phyloP scores from a whole-genome alignment of 2,113 vertebrate species.

The Scortum barcoo region DNA sequence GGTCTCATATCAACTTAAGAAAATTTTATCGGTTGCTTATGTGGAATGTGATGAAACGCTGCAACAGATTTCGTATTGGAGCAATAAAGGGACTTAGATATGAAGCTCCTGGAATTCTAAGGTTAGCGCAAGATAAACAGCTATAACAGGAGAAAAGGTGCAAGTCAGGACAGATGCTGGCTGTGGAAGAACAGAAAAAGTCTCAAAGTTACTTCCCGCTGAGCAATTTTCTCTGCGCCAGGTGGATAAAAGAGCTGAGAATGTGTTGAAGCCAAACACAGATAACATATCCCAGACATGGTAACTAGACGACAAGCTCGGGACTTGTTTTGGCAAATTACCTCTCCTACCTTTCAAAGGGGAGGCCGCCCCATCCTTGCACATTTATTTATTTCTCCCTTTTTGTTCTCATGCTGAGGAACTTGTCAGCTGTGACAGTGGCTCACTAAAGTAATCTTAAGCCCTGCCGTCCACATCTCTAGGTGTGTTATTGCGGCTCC shows the following conservation, averaged over 20 bases:
- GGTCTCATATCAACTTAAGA: conserved; percentile 38
- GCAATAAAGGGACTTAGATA: not conserved
- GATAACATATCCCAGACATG: conserved; percentile 22
- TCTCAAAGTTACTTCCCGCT: too few species aligned
- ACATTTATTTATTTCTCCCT: conserved; percentile 58
- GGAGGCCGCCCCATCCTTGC: conserved; percentile 23
- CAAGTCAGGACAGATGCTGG: not conserved
- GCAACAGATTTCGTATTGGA: not conserved
- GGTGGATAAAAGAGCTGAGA: not conserved
- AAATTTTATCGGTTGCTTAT: conserved; percentile 22
- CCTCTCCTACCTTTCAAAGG: conserved; percentile 66
- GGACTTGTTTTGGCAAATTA: conserved; percentile 72
- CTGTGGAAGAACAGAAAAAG: not conserved
- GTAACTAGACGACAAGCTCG: conserved; percentile 19
- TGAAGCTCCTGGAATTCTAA: not conserved
- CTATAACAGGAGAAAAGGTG: not conserved
- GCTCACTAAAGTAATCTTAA: conserved; percentile 52
- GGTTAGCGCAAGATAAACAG: not conserved
- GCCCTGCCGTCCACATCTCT: conserved; percentile 19
- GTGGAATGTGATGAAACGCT: conserved; percentile 29
- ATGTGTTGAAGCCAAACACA: not conserved
- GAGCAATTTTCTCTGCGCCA: not conserved
- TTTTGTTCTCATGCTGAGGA: conserved; percentile 56
- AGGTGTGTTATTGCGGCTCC: conserved; percentile 34
- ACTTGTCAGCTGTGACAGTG: conserved; percentile 51